Conservation (phyloP, 2,797 vertebrate species). For the Chelon labrosus region DNA sequence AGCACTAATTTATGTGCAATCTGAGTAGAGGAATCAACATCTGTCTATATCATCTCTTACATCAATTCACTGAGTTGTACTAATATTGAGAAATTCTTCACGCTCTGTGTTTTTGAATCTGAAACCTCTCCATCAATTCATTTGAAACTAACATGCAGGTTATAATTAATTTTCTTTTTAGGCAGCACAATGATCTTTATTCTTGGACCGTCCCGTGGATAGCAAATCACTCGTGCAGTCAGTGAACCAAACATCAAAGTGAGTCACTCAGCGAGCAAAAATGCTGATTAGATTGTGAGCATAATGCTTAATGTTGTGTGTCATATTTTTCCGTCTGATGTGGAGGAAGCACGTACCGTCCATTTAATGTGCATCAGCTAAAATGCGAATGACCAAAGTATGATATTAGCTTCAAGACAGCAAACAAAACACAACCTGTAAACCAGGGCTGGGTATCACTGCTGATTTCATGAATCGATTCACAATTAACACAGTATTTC, state of each 20-base stretch:
- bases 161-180: background rate
- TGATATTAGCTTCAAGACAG: conserved; percentile 26
- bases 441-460: background rate
- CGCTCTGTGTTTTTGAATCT: too few species aligned
- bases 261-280: conserved; percentile 51
- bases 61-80: too few species aligned
- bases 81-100: too few species aligned
- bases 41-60: too few species aligned
- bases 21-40: too few species aligned
- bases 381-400: conserved; percentile 31
- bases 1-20: too few species aligned
- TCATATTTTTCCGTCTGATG: conserved; percentile 42
- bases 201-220: conserved; percentile 50
- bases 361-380: conserved; percentile 46
- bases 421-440: conserved; percentile 14
- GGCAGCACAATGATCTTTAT: conserved; percentile 20
- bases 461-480: too few species aligned
- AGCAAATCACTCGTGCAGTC: conserved; percentile 57
- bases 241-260: conserved; percentile 68
- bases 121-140: too few species aligned
- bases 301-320: conserved; percentile 41
- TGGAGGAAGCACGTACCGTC: conserved; percentile 5
- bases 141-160: too few species aligned
- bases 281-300: conserved; percentile 63
- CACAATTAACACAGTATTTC: too few species aligned